phyloP scores from a whole-genome alignment of 2,797 vertebrate species.

The Cryptoblepharus egeriae region DNA sequence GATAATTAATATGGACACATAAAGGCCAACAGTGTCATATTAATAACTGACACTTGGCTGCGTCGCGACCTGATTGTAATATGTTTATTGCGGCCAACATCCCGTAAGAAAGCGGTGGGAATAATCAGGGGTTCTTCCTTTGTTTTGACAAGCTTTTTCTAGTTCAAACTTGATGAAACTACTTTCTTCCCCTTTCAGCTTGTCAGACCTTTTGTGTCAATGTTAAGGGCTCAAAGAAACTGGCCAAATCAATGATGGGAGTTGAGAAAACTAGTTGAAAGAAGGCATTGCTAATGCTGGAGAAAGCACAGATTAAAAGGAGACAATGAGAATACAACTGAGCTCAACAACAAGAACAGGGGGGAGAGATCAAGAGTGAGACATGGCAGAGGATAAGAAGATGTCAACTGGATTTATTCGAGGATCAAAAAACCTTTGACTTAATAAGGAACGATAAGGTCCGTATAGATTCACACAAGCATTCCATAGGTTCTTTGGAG shows the following conservation, averaged over 20 bases:
- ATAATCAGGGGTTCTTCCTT: constrained; percentile 76
- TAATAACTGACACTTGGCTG: constrained; percentile 74
- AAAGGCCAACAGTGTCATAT: constrained; percentile 66
- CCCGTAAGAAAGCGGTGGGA: constrained; percentile 78
- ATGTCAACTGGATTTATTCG: neutral
- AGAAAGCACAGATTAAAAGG: too few species aligned
- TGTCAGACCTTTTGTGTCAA: neutral
- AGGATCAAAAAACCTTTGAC: neutral
- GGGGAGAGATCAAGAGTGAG: neutral
- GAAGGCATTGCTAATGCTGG: neutral
- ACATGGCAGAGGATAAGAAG: too few species aligned
- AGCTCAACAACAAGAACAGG: neutral
- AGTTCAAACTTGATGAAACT: neutral
- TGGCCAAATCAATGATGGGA: neutral
- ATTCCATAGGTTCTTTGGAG: too few species aligned
- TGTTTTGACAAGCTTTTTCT: constrained; percentile 47
- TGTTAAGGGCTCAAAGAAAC: neutral
- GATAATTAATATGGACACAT: constrained; percentile 63
- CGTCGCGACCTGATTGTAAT: constrained; percentile 64
- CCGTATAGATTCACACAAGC: too few species aligned
- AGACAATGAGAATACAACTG: too few species aligned
- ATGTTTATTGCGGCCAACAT: constrained; percentile 67
- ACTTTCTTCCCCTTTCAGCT: neutral
- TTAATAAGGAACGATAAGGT: neutral
- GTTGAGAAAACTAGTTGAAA: neutral